Evolutionary conservation across 2,888 invertebrate species (phyloP).

Genomic region (Drosophila rubida): DNA sequence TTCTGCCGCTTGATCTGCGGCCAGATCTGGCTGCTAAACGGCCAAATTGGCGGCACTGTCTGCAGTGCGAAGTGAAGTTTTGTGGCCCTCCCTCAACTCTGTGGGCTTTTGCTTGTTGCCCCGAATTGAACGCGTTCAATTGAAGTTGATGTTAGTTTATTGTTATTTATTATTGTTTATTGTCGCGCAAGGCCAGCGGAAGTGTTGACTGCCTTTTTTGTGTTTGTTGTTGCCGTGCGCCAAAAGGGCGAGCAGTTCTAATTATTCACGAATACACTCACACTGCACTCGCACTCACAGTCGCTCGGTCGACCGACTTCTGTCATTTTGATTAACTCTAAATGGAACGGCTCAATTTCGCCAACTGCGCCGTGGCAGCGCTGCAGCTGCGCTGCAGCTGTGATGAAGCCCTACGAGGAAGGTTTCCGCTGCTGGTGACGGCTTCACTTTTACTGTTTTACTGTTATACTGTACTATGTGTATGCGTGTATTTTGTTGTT

Average conservation of each 20-base stretch:
- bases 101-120: neutral
- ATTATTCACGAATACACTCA: constrained; percentile 34
- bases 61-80: neutral
- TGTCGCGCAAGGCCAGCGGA: constrained; percentile 82
- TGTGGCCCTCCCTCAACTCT: too few species aligned
- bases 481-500: constrained; percentile 3
- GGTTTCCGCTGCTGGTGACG: constrained; percentile 45
- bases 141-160: constrained; percentile 66
- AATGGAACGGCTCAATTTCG: constrained; percentile 63
- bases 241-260: constrained; percentile 49
- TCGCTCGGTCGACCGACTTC: constrained; percentile 50
- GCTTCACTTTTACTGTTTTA: constrained; percentile 63
- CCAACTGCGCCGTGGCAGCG: constrained; percentile 34
- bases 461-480: too few species aligned
- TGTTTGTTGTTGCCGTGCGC: neutral
- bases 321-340: constrained; percentile 73
- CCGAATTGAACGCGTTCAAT: constrained; percentile 42
- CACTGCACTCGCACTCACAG: neutral
- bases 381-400: neutral
- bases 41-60: neutral
- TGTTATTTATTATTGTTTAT: constrained; percentile 70
- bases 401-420: constrained; percentile 56
- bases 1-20: too few species aligned
- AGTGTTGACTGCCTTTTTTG: constrained; percentile 38
- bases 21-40: too few species aligned